Percentiles rank a stretch among this genome's conserved stretches.
These are phyloP conservation scores for Boleophthalmus pectinirostris DNA, from an alignment of 2,113 vertebrate genomes.

Conservation along the genomic window DNA sequence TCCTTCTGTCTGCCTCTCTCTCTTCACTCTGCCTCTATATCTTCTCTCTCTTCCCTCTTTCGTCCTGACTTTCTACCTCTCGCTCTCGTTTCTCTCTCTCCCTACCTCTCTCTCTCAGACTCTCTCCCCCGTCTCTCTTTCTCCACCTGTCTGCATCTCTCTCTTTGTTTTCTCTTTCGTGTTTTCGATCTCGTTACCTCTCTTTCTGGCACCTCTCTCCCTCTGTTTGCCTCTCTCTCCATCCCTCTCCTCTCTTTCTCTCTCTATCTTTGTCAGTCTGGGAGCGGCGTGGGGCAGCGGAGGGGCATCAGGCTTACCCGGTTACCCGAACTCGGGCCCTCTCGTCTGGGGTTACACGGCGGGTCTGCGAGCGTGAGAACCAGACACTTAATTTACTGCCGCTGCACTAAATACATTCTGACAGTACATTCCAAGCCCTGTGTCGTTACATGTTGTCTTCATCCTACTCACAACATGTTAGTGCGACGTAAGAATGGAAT, in stretches of 20 bases:
- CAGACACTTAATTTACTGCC: conserved; percentile 12
- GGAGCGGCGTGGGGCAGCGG: neutral
- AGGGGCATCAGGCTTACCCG: neutral
- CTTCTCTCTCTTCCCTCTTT: too few relatives aligned
- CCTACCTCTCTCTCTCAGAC: too few relatives aligned
- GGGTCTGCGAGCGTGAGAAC: conserved; percentile 16
- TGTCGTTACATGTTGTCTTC: conserved; percentile 3
- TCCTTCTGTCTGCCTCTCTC: too few relatives aligned
- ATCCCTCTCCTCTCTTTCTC: conserved; percentile 16
- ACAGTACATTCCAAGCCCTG: conserved; percentile 12
- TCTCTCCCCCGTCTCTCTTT: too few relatives aligned
- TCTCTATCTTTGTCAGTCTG: conserved; percentile 35
- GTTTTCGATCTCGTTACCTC: too few relatives aligned
- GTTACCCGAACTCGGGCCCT: conserved; percentile 3
- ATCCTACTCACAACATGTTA: neutral
- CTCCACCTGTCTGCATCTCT: conserved; percentile 24
- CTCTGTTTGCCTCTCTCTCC: too few relatives aligned
- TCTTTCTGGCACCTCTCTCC: too few relatives aligned
- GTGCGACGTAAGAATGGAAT: neutral
- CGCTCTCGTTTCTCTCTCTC: too few relatives aligned
- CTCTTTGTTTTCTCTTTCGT: conserved; percentile 14
- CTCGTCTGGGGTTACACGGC: conserved; percentile 23
- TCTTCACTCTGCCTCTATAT: too few relatives aligned
- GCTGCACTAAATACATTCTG: neutral
- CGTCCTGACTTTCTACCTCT: too few relatives aligned